phyloP scores from a whole-genome alignment of 2,888 invertebrate species.

The Anorthoa munda region DNA sequence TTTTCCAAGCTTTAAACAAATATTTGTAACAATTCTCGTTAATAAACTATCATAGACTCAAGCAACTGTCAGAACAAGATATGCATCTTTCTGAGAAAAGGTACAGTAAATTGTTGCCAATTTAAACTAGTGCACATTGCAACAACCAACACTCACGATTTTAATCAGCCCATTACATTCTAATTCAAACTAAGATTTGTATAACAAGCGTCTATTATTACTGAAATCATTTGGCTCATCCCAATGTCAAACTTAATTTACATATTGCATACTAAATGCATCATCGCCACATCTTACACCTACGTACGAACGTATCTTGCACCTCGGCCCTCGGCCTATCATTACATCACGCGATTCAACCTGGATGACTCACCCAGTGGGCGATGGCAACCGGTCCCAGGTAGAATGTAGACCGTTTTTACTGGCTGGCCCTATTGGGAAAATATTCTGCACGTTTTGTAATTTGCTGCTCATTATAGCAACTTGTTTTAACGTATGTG shows the following conservation, averaged over 20 bases:
- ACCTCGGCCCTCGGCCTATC: constrained; percentile 60
- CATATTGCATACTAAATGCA: constrained; percentile 57
- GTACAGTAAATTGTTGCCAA: constrained; percentile 31
- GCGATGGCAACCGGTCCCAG: constrained; percentile 69
- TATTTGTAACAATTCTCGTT: background rate
- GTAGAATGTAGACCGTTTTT: constrained; percentile 53
- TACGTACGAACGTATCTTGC: constrained; percentile 44
- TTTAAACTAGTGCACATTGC: constrained; percentile 40
- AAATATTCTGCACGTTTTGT: constrained; percentile 56
- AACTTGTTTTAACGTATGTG: constrained; percentile 30
- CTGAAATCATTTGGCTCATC: constrained; percentile 40
- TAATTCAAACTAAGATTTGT: constrained; percentile 13
- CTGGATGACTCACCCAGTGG: constrained; percentile 72
- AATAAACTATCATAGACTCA: background rate
- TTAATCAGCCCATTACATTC: constrained; percentile 4
- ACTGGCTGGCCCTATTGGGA: constrained; percentile 56
- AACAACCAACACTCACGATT: constrained; percentile 11
- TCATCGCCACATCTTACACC: constrained; percentile 62
- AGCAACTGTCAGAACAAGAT: constrained; percentile 16
- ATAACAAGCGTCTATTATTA: constrained; percentile 6
- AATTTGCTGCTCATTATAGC: constrained; percentile 46
- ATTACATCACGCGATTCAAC: constrained; percentile 70
- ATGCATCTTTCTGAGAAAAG: constrained; percentile 46
- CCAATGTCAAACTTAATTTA: constrained; percentile 49
- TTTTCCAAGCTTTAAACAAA: background rate